Evolutionary conservation across 2,113 vertebrate genomes (phyloP).

Genomic region (Chrysemys picta): DNA sequence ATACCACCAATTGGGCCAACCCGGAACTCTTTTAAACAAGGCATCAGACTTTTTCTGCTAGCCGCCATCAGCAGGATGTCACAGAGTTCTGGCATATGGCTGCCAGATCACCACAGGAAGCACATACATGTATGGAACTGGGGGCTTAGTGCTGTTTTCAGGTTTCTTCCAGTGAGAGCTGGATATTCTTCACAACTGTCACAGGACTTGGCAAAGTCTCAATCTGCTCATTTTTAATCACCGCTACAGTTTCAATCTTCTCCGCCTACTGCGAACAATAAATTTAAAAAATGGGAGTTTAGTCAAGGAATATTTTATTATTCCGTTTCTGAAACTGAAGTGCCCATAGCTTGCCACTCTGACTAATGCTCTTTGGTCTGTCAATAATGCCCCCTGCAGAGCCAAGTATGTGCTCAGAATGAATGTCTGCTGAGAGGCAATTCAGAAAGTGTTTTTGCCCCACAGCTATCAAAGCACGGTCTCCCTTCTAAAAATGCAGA

Average conservation of each 20-base stretch:
- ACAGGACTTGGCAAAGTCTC: constrained; percentile 20
- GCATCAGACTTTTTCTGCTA: neutral
- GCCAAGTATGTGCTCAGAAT: constrained; percentile 21
- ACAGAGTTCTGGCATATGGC: neutral
- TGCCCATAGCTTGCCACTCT: constrained; percentile 10
- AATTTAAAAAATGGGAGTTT: constrained; percentile 25
- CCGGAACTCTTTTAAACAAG: neutral
- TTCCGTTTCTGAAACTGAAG: constrained; percentile 15
- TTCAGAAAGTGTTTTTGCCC: neutral
- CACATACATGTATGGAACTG: fast-evolving
- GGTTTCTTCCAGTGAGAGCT: neutral
- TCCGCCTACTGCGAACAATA: constrained; percentile 30
- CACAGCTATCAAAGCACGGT: neutral
- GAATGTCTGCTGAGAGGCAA: neutral
- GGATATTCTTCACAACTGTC: constrained; percentile 10
- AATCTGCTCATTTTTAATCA: constrained; percentile 40
- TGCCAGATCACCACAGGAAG: fast-evolving
- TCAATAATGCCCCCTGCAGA: constrained; percentile 55
- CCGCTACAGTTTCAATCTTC: constrained; percentile 38
- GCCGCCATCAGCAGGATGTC: neutral
- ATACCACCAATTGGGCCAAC: neutral
- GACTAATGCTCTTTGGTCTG: constrained; percentile 43
- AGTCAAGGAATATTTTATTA: constrained; percentile 38
- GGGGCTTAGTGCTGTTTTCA: neutral
- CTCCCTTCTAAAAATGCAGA: neutral